Conservation (phyloP, 2,888 invertebrate genomes). For the Cremastinae sp. region DNA sequence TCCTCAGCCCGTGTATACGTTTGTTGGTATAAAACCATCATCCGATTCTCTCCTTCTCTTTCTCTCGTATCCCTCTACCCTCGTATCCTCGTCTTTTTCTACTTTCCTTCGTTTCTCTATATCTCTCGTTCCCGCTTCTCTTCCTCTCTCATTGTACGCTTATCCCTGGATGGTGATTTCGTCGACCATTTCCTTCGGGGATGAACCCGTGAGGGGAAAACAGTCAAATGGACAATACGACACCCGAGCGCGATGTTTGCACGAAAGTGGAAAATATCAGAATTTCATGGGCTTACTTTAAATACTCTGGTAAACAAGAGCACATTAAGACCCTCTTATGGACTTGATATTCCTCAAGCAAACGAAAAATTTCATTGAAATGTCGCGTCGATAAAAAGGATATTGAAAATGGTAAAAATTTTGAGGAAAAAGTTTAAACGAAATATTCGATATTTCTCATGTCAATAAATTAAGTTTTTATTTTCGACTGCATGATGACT, state of each 20-base stretch:
- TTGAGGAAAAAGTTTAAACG: too few species aligned
- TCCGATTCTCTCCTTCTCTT: constrained; percentile 18
- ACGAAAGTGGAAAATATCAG: not conserved
- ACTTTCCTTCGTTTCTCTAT: not conserved
- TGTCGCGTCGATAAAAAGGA: too few species aligned
- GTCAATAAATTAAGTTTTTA: too few species aligned
- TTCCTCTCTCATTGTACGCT: constrained; percentile 1
- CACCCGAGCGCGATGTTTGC: constrained; percentile 3
- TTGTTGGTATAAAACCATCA: constrained; percentile 39
- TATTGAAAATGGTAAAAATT: too few species aligned
- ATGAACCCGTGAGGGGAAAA: constrained; percentile 12
- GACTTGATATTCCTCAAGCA: too few species aligned
- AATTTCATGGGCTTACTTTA: too few species aligned
- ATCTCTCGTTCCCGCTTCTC: constrained; percentile 2
- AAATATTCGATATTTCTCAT: too few species aligned
- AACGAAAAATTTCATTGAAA: too few species aligned
- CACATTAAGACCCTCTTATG: too few species aligned
- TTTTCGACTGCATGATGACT: too few species aligned
- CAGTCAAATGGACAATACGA: constrained; percentile 26
- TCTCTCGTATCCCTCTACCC: not conserved
- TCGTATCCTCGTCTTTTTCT: too few species aligned
- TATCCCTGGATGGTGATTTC: constrained; percentile 64
- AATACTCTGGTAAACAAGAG: too few species aligned
- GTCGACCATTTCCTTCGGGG: constrained; percentile 64
- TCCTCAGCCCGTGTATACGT: constrained; percentile 22